These are phyloP conservation scores for Cepaea nemoralis DNA, from an alignment of 1,140 invertebrate genomes.

Conservation along the genomic window DNA sequence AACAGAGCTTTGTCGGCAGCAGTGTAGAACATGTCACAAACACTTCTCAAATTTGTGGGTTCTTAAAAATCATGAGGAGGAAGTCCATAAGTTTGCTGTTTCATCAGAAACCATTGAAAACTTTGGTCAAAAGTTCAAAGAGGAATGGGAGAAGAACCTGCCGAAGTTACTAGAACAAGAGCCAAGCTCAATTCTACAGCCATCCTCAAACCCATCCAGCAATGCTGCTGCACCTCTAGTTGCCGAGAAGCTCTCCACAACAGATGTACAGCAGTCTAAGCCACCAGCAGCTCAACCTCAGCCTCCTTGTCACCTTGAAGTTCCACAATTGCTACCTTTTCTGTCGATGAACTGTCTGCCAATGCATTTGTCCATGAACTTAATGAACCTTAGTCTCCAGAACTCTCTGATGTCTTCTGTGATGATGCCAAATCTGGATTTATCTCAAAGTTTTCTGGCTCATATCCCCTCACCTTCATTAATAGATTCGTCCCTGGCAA, in stretches of 20 bases:
- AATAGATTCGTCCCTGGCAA: slow-evolving; percentile 59
- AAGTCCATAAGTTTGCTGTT: slow-evolving; percentile 91
- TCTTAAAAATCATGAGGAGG: slow-evolving; percentile 93
- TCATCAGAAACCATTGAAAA: slow-evolving; percentile 89
- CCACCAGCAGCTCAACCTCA: slow-evolving; percentile 53
- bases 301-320: slow-evolving; percentile 51
- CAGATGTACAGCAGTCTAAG: slow-evolving; percentile 59
- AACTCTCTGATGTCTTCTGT: slow-evolving; percentile 78
- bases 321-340: slow-evolving; percentile 64
- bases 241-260: slow-evolving; percentile 8
- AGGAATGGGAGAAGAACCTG: slow-evolving; percentile 66
- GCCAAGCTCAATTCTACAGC: slow-evolving; percentile 33
- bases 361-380: slow-evolving; percentile 25
- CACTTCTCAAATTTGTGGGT: slow-evolving; percentile 96
- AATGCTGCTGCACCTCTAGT: neutral
- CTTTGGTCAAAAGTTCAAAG: slow-evolving; percentile 85
- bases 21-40: slow-evolving; percentile 89
- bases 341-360: slow-evolving; percentile 76
- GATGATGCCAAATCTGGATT: slow-evolving; percentile 78
- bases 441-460: slow-evolving; percentile 49
- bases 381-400: slow-evolving; percentile 80
- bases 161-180: slow-evolving; percentile 50
- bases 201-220: slow-evolving; percentile 59
- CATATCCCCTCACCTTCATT: slow-evolving; percentile 48
- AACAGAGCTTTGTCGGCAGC: slow-evolving; percentile 80